Conservation (phyloP, 1,140 invertebrate species). For the Procambarus clarkii region DNA sequence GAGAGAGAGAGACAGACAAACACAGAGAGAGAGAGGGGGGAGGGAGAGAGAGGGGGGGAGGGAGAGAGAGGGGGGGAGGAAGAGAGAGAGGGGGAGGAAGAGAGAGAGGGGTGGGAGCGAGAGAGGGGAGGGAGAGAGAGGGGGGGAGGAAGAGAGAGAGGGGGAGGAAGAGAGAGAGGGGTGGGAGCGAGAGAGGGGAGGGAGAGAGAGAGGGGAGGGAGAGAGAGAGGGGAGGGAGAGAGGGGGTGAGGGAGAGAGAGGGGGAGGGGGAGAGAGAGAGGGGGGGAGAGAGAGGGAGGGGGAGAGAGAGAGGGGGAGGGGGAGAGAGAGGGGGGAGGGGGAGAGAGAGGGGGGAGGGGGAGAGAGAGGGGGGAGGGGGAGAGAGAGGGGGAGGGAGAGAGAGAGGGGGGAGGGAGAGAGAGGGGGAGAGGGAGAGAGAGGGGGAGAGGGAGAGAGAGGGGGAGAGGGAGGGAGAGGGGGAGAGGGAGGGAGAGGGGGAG, state of each 20-base stretch:
- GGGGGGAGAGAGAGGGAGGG: not conserved
- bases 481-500: not conserved
- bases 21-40: constrained; percentile 1
- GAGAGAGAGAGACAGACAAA: too few relatives aligned
- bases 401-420: not conserved
- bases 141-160: constrained; percentile 4
- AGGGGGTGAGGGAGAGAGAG: not conserved
- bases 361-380: not conserved
- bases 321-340: not conserved
- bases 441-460: not conserved
- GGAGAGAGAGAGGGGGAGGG: not conserved
- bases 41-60: not conserved
- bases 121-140: not conserved
- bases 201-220: constrained; percentile 2
- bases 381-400: constrained; percentile 6
- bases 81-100: constrained; percentile 4
- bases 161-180: too few relatives aligned
- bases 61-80: constrained; percentile 1
- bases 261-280: not conserved
- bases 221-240: not conserved
- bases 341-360: not conserved
- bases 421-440: too few relatives aligned
- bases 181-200: too few relatives aligned
- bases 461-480: not conserved
- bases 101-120: too few relatives aligned